phyloP scores from a whole-genome alignment of 2,113 vertebrate species.

The Thymallus thymallus region DNA sequence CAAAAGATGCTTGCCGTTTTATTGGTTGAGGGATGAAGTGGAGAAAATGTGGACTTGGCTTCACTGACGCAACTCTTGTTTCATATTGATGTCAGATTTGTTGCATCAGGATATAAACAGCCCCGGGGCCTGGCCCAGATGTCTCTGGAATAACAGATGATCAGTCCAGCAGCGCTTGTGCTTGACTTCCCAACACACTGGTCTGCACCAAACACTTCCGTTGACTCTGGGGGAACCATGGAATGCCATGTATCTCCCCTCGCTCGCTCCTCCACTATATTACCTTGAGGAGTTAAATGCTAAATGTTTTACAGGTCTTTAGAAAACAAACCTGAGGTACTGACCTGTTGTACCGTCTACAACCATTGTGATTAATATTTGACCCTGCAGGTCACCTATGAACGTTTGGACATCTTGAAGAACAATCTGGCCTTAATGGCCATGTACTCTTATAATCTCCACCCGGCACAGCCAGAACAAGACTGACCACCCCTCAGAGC shows the following conservation, averaged over 20 bases:
- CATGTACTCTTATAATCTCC: too few species aligned
- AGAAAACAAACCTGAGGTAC: background rate
- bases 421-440: too few species aligned
- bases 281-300: background rate
- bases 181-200: slow-evolving; percentile 57
- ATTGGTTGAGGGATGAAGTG: slow-evolving; percentile 50
- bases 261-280: background rate
- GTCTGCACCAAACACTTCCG: slow-evolving; percentile 27
- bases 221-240: slow-evolving; percentile 31
- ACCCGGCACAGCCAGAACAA: too few species aligned
- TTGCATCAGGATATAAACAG: slow-evolving; percentile 61
- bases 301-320: background rate
- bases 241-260: background rate
- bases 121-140: slow-evolving; percentile 63
- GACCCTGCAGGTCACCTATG: too few species aligned
- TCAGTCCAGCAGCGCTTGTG: slow-evolving; percentile 64
- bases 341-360: too few species aligned
- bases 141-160: slow-evolving; percentile 67
- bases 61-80: slow-evolving; percentile 50
- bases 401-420: too few species aligned
- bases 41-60: slow-evolving; percentile 37
- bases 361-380: too few species aligned
- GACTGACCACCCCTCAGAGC: too few species aligned
- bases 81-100: slow-evolving; percentile 49
- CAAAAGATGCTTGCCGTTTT: slow-evolving; percentile 11